These are phyloP conservation scores for Hyposmocoma kahamanoa DNA, from an alignment of 1,140 invertebrate genomes.

Conservation along the genomic window DNA sequence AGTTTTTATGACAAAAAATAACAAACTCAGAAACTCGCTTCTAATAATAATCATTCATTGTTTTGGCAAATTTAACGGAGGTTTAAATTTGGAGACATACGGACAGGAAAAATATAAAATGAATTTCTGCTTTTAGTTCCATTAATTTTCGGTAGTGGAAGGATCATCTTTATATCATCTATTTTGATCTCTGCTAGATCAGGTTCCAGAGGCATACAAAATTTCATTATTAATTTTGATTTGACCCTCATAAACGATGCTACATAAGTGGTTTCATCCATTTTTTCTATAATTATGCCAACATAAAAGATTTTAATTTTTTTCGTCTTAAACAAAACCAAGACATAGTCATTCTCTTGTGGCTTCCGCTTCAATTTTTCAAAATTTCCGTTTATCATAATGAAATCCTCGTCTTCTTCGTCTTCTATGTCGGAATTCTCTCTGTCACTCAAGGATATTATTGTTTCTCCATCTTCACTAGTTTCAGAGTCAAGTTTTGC, in stretches of 20 bases:
- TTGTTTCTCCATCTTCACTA: conserved; percentile 1
- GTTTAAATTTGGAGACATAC: conserved; percentile 1
- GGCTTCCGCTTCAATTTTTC: background rate
- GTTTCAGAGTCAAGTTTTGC: background rate
- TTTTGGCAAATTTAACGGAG: too few species aligned
- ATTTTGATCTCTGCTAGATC: conserved; percentile 5
- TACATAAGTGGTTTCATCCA: background rate
- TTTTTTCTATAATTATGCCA: background rate
- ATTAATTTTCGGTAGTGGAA: background rate
- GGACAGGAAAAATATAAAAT: conserved; percentile 1
- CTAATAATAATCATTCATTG: too few species aligned
- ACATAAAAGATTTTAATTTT: conserved; percentile 1
- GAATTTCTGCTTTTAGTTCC: conserved; percentile 1
- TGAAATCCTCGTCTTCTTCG: background rate
- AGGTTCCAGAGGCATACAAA: conserved; percentile 3
- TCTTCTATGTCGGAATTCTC: background rate
- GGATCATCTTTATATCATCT: conserved; percentile 1
- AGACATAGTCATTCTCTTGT: background rate
- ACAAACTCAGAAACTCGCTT: background rate
- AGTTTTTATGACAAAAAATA: background rate
- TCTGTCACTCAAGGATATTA: background rate
- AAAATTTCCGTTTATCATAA: background rate
- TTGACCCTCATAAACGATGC: conserved; percentile 6
- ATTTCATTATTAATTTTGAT: background rate
- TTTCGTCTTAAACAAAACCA: background rate